Evolutionary conservation across 2,888 invertebrate species (phyloP).

Genomic region (Drosophila paracracens): DNA sequence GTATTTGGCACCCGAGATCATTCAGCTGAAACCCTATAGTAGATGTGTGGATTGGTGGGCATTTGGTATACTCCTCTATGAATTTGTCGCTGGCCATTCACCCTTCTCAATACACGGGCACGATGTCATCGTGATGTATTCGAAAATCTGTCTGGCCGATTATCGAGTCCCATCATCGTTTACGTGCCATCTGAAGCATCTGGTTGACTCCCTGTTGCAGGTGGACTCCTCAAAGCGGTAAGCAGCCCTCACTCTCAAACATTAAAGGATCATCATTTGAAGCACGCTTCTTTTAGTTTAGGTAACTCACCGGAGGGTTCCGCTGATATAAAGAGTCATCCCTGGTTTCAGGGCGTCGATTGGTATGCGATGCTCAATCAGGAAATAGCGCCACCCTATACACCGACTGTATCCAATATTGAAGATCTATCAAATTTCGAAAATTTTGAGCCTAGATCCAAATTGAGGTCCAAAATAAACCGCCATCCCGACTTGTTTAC

Average conservation of each 20-base stretch:
- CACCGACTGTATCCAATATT: slow-evolving; percentile 86
- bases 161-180: slow-evolving; percentile 94
- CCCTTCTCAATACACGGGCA: slow-evolving; percentile 91
- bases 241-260: neutral
- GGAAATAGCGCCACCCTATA: slow-evolving; percentile 88
- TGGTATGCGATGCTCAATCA: slow-evolving; percentile 93
- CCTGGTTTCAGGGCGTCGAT: slow-evolving; percentile 93
- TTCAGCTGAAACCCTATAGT: slow-evolving; percentile 95
- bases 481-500: slow-evolving; percentile 76
- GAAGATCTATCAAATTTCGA: slow-evolving; percentile 90
- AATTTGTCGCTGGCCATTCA: slow-evolving; percentile 96
- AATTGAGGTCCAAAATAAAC: slow-evolving; percentile 69
- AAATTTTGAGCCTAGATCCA: slow-evolving; percentile 46
- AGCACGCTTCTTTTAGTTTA: slow-evolving; percentile 86
- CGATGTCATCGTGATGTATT: slow-evolving; percentile 97
- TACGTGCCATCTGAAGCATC: slow-evolving; percentile 91
- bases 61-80: slow-evolving; percentile 93
- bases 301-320: slow-evolving; percentile 94
- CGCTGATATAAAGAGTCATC: slow-evolving; percentile 94
- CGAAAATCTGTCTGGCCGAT: slow-evolving; percentile 96
- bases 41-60: slow-evolving; percentile 99
- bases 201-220: slow-evolving; percentile 92
- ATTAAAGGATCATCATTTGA: neutral
- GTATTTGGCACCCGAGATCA: slow-evolving; percentile 97
- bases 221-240: slow-evolving; percentile 90